A percentile compares a stretch with the other conserved stretches of the same genome.
Conservation (phyloP, 1,140 invertebrate genomes). For the Chelonus insularis region DNA sequence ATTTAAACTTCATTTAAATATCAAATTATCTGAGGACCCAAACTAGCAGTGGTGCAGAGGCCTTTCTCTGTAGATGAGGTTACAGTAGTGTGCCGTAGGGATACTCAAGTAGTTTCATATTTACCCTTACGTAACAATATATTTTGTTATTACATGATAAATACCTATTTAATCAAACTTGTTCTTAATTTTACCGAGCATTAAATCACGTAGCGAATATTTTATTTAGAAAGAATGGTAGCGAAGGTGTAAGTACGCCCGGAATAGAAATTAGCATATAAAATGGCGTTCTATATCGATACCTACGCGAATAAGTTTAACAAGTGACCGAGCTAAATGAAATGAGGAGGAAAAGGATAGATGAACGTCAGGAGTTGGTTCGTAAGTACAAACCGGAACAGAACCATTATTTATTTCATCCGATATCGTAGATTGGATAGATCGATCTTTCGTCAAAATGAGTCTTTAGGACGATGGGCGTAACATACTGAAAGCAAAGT, state of each 20-base stretch:
- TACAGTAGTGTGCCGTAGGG: background rate
- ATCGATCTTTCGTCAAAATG: constrained; percentile 12
- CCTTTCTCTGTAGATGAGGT: background rate
- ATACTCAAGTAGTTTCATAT: no score
- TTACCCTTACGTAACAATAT: no score
- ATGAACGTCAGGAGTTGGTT: background rate
- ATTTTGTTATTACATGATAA: no score
- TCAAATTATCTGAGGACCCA: constrained; percentile 41
- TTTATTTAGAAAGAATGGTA: no score
- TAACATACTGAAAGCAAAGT: constrained; percentile 39
- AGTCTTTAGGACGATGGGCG: background rate
- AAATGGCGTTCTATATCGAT: constrained; percentile 4
- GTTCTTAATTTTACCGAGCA: no score
- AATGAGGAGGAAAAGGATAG: background rate
- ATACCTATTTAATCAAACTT: no score
- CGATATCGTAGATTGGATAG: background rate
- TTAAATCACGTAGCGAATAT: no score
- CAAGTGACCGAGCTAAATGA: background rate
- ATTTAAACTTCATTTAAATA: constrained; percentile 54
- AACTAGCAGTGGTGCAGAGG: constrained; percentile 21
- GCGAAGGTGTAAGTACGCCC: no score
- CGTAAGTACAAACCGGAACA: constrained; percentile 9
- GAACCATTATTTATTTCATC: constrained; percentile 20
- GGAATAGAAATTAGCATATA: constrained; percentile 15
- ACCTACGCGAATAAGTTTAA: constrained; percentile 15